phyloP scores from a whole-genome alignment of 1,140 invertebrate genomes.

The Coboldia fuscipes region DNA sequence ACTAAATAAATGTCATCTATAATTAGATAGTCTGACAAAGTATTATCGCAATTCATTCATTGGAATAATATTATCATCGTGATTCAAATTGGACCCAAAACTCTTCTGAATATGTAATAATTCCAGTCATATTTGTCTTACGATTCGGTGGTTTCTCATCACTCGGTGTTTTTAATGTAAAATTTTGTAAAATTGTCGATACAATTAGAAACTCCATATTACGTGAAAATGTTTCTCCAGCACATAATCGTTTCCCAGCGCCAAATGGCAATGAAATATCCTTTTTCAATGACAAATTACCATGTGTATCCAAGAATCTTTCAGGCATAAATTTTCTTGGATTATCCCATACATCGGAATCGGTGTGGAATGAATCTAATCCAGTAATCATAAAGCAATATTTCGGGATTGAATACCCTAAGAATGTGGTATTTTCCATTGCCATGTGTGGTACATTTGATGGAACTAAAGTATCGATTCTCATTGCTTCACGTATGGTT shows the following conservation, averaged over 20 bases:
- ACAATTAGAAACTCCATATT: slow-evolving; percentile 42
- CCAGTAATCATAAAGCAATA: slow-evolving; percentile 28
- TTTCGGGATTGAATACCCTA: slow-evolving; percentile 27
- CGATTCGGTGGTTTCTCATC: slow-evolving; percentile 15
- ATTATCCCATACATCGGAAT: slow-evolving; percentile 38
- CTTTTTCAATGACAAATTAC: slow-evolving; percentile 12
- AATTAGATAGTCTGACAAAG: too few relatives aligned
- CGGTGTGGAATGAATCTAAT: slow-evolving; percentile 26
- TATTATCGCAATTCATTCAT: too few relatives aligned
- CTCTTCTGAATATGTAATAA: slow-evolving; percentile 16
- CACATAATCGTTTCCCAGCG: slow-evolving; percentile 40
- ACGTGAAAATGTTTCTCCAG: slow-evolving; percentile 47
- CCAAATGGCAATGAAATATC: slow-evolving; percentile 31
- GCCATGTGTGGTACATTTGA: slow-evolving; percentile 27
- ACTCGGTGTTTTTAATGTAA: slow-evolving; percentile 22
- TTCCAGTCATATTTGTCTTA: slow-evolving; percentile 15
- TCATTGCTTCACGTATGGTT: slow-evolving; percentile 29
- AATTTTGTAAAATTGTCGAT: slow-evolving; percentile 38
- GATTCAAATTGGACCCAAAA: slow-evolving; percentile 17
- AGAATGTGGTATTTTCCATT: slow-evolving; percentile 18
- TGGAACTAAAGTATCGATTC: slow-evolving; percentile 30
- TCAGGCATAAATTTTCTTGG: slow-evolving; percentile 48
- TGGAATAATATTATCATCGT: not conserved
- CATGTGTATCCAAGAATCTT: slow-evolving; percentile 20
- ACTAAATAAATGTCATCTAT: too few relatives aligned